Conservation (phyloP, 2,888 invertebrate genomes). For the Eristalis arbustorum region DNA sequence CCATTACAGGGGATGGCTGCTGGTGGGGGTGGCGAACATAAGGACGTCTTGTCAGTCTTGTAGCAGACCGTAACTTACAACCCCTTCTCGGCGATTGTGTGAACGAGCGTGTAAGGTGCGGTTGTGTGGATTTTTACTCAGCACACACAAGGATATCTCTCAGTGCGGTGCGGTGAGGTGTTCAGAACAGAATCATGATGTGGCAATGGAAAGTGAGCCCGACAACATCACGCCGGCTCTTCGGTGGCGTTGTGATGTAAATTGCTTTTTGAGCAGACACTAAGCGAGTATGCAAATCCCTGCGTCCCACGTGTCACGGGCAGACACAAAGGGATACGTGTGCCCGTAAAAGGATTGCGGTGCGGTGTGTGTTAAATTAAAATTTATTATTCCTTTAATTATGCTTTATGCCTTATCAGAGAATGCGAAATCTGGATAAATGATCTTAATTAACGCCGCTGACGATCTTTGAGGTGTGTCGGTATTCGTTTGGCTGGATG, state of each 20-base stretch:
- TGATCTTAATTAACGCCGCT: conserved; percentile 53
- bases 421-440: conserved; percentile 64
- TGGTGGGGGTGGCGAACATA: conserved; percentile 13
- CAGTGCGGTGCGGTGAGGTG: background rate
- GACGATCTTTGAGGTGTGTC: conserved; percentile 21
- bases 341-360: conserved; percentile 29
- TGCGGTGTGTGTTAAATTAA: conserved; percentile 59
- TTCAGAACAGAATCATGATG: conserved; percentile 28
- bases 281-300: conserved; percentile 41
- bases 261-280: conserved; percentile 60
- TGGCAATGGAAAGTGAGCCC: background rate
- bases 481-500: background rate
- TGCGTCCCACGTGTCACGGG: background rate
- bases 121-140: conserved; percentile 19
- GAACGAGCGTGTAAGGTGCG: background rate
- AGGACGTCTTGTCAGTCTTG: conserved; percentile 41
- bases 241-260: conserved; percentile 53
- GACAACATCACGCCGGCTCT: background rate
- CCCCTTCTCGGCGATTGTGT: conserved; percentile 36
- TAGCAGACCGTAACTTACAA: conserved; percentile 33
- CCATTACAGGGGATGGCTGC: conserved; percentile 35
- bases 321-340: conserved; percentile 39
- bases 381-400: conserved; percentile 65
- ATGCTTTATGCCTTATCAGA: conserved; percentile 38
- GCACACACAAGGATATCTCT: conserved; percentile 8